Base-by-base conservation (phyloP, 2,797 vertebrate genomes). In the Urosaurus nigricauda region DNA sequence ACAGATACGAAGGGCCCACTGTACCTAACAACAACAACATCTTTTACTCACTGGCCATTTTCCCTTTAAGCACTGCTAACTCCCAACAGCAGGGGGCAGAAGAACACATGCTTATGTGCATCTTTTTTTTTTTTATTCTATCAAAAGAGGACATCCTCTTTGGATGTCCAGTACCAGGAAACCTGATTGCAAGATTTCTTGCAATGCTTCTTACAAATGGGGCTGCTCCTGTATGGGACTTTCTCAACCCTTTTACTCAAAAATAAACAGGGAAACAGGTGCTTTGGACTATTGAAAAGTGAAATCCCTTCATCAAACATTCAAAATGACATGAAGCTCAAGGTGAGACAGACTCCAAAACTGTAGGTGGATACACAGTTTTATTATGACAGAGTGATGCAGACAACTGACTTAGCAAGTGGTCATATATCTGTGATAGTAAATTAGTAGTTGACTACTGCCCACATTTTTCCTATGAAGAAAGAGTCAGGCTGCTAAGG, bases 61-160 rank as follows among this genome's bases (percentile, higher is more conserved):
- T 56, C 32, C n/a, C n/a, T 65, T 47, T 29, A 32, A 29, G 37
- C 43, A 85, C 14, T 86, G 32, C 53, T 24, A 24, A n/a, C 37
- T 75, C 78, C 78, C 13, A 47, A 19, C 83, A 85, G 68, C 43
- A 89, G 83, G 56, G 56, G 68, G 84, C 78, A 89, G 51, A 73
- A 19, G 63, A 79, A 37, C 32, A 65, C 40, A 32, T 13, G 26
- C n/a, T 65, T 60, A 24, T 73, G 1, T 60, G 40, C 24, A 35
- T 16, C 9, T 53, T 53, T 9, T 53, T 53, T 9, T 56, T 56
- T 13, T 56, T 56, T 47, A 43, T 85, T 17, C 29, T n/a, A 65
- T 12, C n/a, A 40, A 14, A 9, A 9, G 6, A 11, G n/a, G n/a
- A 9, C n/a, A 24, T 75, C 71, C 37, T 73, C 51, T 9, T 85